phyloP scores from a whole-genome alignment of 2,888 invertebrate genomes.

The Napeogenes inachia region DNA sequence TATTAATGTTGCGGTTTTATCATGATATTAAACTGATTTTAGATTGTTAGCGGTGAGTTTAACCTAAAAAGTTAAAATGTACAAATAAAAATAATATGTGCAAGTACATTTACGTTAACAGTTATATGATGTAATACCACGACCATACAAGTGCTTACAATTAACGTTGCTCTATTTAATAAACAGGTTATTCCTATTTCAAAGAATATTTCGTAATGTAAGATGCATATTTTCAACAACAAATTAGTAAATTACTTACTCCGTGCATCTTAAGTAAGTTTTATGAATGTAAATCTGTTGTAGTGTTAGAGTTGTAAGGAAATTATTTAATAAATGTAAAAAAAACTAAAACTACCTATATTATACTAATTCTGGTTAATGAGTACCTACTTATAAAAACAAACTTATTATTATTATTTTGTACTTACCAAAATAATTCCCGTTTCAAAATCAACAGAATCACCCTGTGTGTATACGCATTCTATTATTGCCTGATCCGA shows the following conservation, averaged over 20 bases:
- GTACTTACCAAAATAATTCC: neutral
- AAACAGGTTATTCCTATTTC: constrained; percentile 1
- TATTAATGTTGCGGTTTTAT: constrained; percentile 16
- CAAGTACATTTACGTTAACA: neutral
- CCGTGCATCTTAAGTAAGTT: neutral
- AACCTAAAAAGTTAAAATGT: constrained; percentile 2
- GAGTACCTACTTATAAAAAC: too few species aligned
- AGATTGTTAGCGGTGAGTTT: neutral
- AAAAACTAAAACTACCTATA: too few species aligned
- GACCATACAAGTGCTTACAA: neutral
- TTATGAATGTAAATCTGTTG: neutral
- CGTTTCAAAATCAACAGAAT: neutral
- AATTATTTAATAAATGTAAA: too few species aligned
- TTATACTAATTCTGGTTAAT: too few species aligned
- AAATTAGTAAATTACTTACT: neutral
- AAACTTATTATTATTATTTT: too few species aligned
- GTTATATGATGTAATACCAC: neutral
- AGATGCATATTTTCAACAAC: constrained; percentile 2
- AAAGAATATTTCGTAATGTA: neutral
- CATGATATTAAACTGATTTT: constrained; percentile 10
- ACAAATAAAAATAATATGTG: neutral
- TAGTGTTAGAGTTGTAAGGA: too few species aligned
- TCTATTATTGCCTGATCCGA: constrained; percentile 47
- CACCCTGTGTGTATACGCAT: constrained; percentile 17
- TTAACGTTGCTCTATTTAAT: constrained; percentile 1